Evolutionary conservation across 2,797 vertebrate species (phyloP).

Genomic region (Cossypha heuglini): DNA sequence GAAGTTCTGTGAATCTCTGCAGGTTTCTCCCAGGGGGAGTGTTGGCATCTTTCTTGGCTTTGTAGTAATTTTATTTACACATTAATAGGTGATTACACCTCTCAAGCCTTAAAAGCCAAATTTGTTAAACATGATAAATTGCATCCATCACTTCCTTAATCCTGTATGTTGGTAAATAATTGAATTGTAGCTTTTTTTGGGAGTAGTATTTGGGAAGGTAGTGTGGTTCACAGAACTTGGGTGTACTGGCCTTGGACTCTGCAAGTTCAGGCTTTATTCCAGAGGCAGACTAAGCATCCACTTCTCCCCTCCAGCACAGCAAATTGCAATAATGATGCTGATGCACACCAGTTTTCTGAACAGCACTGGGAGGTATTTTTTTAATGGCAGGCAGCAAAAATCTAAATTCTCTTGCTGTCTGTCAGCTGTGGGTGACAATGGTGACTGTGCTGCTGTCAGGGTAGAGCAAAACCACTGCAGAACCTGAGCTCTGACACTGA

Average conservation of each 20-base stretch:
- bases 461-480: background rate
- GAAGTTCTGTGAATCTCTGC: background rate
- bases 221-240: background rate
- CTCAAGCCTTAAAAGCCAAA: background rate
- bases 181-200: background rate
- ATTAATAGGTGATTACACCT: background rate
- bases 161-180: background rate
- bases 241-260: background rate
- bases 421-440: background rate
- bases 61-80: background rate
- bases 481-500: background rate
- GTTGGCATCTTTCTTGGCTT: background rate
- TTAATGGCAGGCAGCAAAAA: background rate
- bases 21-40: background rate
- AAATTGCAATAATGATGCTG: background rate
- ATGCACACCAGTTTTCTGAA: background rate
- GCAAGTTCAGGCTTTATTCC: slow-evolving; percentile 5
- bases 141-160: background rate
- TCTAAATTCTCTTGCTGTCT: background rate
- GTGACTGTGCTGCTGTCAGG: background rate
- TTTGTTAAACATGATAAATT: background rate
- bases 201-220: background rate
- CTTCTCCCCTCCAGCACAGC: background rate
- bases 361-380: background rate
- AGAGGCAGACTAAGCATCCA: background rate